Percentiles rank a stretch among this genome's conserved stretches.
These are phyloP conservation scores for Zoanthus sansibaricus DNA, from an alignment of 92 coral and sea anemone genomes.

Conservation along the genomic window DNA sequence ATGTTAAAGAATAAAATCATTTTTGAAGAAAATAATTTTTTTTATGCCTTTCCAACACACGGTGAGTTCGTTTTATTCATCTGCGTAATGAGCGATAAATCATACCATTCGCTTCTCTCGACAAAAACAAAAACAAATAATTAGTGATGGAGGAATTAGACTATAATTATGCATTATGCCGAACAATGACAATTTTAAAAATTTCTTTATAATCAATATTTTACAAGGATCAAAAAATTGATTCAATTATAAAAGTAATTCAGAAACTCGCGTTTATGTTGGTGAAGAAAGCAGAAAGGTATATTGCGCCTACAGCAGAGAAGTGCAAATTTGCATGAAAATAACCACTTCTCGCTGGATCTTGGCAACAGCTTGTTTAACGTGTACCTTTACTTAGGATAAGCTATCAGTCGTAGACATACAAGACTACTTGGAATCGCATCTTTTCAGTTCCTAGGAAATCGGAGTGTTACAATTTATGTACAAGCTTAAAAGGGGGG, in stretches of 20 bases:
- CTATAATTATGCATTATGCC: constrained; percentile 22
- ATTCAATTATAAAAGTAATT: constrained; percentile 31
- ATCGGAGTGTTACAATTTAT: neutral
- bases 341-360: constrained; percentile 14
- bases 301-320: constrained; percentile 22
- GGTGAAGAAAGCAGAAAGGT: neutral
- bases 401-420: constrained; percentile 9
- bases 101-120: constrained; percentile 36
- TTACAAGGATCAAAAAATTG: constrained; percentile 19
- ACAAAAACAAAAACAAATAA: constrained; percentile 19
- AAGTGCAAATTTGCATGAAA: constrained; percentile 32
- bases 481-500: neutral
- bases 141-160: constrained; percentile 31
- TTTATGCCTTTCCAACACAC: neutral
- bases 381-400: neutral
- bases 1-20: neutral
- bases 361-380: constrained; percentile 3
- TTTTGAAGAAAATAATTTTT: constrained; percentile 1
- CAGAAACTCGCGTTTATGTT: constrained; percentile 8
- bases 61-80: constrained; percentile 10
- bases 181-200: constrained; percentile 26
- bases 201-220: neutral
- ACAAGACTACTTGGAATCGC: neutral
- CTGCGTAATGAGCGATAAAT: constrained; percentile 35
- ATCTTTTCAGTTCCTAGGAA: constrained; percentile 3